A percentile compares a stretch with the other conserved stretches of the same genome.
Conservation (phyloP, 1,140 invertebrate species). For the Pachypsylla venusta region DNA sequence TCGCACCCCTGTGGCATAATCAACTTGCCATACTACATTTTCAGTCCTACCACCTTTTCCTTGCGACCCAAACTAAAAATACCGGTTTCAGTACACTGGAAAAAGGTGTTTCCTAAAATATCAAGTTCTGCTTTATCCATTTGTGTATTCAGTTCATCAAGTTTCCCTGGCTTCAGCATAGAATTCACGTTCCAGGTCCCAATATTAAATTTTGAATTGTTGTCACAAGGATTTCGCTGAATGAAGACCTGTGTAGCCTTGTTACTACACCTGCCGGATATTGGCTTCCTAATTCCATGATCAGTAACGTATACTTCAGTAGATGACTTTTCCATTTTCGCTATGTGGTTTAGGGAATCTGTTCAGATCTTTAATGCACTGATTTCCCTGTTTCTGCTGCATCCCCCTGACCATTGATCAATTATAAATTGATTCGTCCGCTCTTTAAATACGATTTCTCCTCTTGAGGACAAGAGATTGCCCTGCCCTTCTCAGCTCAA, state of each 20-base stretch:
- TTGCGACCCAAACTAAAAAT: background rate
- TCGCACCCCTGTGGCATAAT: too few species aligned
- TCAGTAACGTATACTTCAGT: background rate
- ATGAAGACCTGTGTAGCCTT: constrained; percentile 7
- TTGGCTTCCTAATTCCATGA: background rate
- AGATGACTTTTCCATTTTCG: background rate
- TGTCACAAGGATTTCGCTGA: constrained; percentile 3
- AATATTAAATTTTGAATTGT: too few species aligned
- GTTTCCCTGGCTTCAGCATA: constrained; percentile 3
- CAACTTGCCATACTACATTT: too few species aligned
- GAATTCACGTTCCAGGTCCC: constrained; percentile 6
- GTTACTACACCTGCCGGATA: background rate
- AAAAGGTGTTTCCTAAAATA: background rate
- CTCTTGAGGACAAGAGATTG: constrained; percentile 6
- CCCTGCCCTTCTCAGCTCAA: background rate
- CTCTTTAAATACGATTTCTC: background rate
- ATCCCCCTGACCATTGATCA: constrained; percentile 2
- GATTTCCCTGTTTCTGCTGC: constrained; percentile 1
- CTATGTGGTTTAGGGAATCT: background rate
- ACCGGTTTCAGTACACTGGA: background rate
- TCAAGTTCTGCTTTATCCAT: background rate
- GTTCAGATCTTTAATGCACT: constrained; percentile 1
- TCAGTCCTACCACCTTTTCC: too few species aligned
- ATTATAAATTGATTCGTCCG: background rate
- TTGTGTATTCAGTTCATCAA: constrained; percentile 5